These are phyloP conservation scores for Lamprologus lemairii DNA, from an alignment of 2,113 vertebrate species.

Conservation along the genomic window DNA sequence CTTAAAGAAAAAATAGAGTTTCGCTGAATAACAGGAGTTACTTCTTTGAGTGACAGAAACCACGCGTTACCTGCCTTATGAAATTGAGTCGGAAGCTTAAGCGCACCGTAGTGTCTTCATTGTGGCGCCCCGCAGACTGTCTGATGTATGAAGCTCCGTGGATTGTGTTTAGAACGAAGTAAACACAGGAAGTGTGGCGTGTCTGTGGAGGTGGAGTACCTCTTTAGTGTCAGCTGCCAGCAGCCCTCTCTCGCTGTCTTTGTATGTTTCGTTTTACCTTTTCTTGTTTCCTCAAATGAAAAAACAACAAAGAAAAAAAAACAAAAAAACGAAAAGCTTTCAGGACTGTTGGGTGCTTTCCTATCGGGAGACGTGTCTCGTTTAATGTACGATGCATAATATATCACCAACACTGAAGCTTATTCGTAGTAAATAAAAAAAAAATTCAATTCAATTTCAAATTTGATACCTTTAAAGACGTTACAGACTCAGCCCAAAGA, in stretches of 20 bases:
- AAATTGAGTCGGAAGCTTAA: neutral
- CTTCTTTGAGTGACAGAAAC: neutral
- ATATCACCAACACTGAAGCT: neutral
- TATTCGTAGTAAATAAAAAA: neutral
- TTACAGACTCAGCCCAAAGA: neutral
- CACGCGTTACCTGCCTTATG: neutral
- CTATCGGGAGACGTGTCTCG: neutral
- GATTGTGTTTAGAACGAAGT: constrained; percentile 12
- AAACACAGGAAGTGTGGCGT: constrained; percentile 17
- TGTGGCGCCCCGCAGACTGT: neutral
- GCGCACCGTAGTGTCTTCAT: neutral
- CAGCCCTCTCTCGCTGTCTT: neutral
- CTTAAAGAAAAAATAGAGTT: neutral
- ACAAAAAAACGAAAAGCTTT: neutral
- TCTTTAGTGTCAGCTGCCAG: neutral
- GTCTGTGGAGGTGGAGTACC: neutral
- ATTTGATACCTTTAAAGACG: neutral
- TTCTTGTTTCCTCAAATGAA: neutral
- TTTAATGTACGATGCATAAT: neutral
- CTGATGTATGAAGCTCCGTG: neutral
- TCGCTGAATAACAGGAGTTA: neutral
- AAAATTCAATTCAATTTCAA: neutral
- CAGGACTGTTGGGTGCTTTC: neutral
- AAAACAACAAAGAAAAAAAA: neutral
- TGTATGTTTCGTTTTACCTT: constrained; percentile 57